Evolutionary conservation across 2,888 invertebrate genomes (phyloP).

Genomic region (Caenorhabditis panamensis): DNA sequence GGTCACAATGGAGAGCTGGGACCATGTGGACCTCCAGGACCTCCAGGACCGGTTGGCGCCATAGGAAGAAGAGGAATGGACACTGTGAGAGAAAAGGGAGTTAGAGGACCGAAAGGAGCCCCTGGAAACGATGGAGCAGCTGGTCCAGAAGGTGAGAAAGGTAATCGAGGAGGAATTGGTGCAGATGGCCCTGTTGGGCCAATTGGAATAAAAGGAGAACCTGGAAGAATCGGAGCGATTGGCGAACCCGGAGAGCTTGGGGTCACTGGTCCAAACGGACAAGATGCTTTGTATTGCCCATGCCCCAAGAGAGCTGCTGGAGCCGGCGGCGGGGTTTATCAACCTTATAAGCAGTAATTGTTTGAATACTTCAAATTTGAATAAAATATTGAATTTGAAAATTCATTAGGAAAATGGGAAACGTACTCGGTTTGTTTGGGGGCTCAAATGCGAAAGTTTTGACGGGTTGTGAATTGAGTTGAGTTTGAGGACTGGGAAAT

Average conservation of each 20-base stretch:
- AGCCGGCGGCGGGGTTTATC: slow-evolving; percentile 52
- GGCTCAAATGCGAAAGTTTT: slow-evolving; percentile 26
- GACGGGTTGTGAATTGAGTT: slow-evolving; percentile 9
- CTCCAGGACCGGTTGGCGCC: slow-evolving; percentile 49
- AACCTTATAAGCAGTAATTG: slow-evolving; percentile 54
- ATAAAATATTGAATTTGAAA: neutral
- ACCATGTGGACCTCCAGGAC: slow-evolving; percentile 58
- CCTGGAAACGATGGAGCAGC: slow-evolving; percentile 45
- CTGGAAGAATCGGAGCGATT: slow-evolving; percentile 49
- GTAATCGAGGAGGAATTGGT: slow-evolving; percentile 55
- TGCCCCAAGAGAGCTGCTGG: slow-evolving; percentile 59
- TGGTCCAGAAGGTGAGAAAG: slow-evolving; percentile 58
- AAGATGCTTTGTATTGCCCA: slow-evolving; percentile 64
- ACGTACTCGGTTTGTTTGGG: slow-evolving; percentile 19
- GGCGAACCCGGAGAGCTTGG: slow-evolving; percentile 53
- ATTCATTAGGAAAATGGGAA: neutral
- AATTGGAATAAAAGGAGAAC: slow-evolving; percentile 38
- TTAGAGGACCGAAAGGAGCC: slow-evolving; percentile 58
- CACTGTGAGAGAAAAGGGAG: slow-evolving; percentile 57
- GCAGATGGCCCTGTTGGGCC: slow-evolving; percentile 46
- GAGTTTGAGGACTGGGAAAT: slow-evolving; percentile 1
- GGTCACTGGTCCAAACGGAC: slow-evolving; percentile 41
- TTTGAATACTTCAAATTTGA: neutral
- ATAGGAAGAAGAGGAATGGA: slow-evolving; percentile 65
- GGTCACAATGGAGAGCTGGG: slow-evolving; percentile 65